Base-by-base conservation (phyloP, 2,888 invertebrate genomes). In the Melanophora roralis region DNA sequence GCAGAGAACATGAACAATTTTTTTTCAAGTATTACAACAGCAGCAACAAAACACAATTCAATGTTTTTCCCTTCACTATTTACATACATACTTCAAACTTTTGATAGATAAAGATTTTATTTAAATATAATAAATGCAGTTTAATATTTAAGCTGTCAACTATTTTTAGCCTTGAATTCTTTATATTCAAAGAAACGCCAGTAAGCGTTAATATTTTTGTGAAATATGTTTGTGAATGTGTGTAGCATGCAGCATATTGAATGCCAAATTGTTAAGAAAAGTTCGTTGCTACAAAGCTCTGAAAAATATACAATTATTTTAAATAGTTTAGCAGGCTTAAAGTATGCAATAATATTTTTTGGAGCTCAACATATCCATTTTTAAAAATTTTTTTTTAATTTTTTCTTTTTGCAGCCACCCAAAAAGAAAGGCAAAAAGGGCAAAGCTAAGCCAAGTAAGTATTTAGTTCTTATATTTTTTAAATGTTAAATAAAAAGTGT, bases 371-470 rank as follows among this genome's bases (percentile, higher is more conserved):
- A n/a, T n/a, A n/a, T n/a, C n/a, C n/a, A n/a, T n/a, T n/a, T n/a
- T n/a, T n/a, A n/a, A n/a, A 27, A 3, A 5, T 27, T 27, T 27
- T 27, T 27, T 27, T 27, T 5, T 27, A 27, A 27, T 27, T 3
- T 27, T 27, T 55, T 51, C 53, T 76, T 47, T 60, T 85, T 85
- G 16, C 84, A 89, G 89, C 90, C 89, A 64, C 89, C 90, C 27
- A 89, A 89, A 84, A 88, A 87, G 64, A 89, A 89, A 81, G 89
- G 88, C 49, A 89, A 89, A 81, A 89, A 89, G 79, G 89, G 88
- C 81, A 89, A 89, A 68, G 86, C 89, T 76, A 74, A 86, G 80
- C 88, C 89, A 85, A 85, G 90, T 89, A 84, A 89, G 87, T 87
- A 47, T 12, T 40, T 59, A 57, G 19, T 43, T 36, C 8, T 16